phyloP scores from a whole-genome alignment of 2,797 vertebrate species.

The Pantherophis alleghaniensis region DNA sequence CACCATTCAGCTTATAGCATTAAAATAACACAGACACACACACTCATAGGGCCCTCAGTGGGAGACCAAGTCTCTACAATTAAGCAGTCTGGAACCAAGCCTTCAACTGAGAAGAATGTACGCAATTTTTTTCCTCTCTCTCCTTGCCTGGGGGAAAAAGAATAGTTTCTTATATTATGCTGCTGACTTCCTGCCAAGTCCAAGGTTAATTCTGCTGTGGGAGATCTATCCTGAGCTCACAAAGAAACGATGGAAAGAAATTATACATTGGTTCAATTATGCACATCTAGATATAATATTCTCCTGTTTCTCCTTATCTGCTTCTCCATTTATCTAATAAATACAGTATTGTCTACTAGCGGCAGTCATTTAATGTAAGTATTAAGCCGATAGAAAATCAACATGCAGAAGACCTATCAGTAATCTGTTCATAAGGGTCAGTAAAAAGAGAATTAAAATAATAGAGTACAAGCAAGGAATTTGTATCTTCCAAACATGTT shows the following conservation, averaged over 20 bases:
- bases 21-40: background rate
- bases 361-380: background rate
- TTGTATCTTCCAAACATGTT: background rate
- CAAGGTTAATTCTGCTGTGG: background rate
- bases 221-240: background rate
- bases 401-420: background rate
- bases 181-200: background rate
- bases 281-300: background rate
- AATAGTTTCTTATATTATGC: background rate
- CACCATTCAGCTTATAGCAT: background rate
- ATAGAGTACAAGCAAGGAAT: background rate
- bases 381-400: background rate
- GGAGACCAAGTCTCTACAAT: background rate
- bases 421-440: background rate
- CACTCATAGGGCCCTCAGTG: background rate
- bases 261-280: background rate
- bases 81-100: background rate
- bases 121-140: background rate
- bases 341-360: background rate
- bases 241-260: background rate
- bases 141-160: background rate
- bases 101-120: background rate
- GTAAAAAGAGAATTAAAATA: background rate
- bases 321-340: background rate
- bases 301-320: background rate